These are phyloP conservation scores for Gymnosoma rotundatum DNA, from an alignment of 2,888 invertebrate genomes.

Conservation along the genomic window DNA sequence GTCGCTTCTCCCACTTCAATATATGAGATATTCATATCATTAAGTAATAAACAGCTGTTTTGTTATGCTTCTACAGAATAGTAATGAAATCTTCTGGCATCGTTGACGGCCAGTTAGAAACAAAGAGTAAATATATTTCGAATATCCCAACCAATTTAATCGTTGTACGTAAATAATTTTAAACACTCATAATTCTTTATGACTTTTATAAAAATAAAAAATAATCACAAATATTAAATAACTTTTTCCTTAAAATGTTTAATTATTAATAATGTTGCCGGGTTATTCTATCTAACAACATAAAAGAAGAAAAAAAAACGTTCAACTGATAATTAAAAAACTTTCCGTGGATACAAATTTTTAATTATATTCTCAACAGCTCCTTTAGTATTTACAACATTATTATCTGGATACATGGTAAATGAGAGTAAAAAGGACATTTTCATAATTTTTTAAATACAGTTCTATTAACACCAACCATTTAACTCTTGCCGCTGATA, in stretches of 20 bases:
- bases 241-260: conserved; percentile 48
- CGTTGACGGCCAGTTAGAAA: too few relatives aligned
- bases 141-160: too few relatives aligned
- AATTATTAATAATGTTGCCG: conserved; percentile 32
- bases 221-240: conserved; percentile 50
- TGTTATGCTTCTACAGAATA: too few relatives aligned
- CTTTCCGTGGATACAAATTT: conserved; percentile 56
- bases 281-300: neutral
- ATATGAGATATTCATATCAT: too few relatives aligned
- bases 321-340: conserved; percentile 67
- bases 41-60: too few relatives aligned
- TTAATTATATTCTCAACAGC: conserved; percentile 67
- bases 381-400: conserved; percentile 38
- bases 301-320: conserved; percentile 11
- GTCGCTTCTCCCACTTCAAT: too few relatives aligned
- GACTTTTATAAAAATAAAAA: conserved; percentile 25
- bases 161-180: too few relatives aligned
- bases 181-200: conserved; percentile 33
- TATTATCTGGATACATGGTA: conserved; percentile 10
- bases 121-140: too few relatives aligned
- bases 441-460: conserved; percentile 73
- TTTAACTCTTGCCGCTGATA: conserved; percentile 45
- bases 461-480: conserved; percentile 69
- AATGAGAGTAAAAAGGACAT: conserved; percentile 63
- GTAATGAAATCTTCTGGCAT: too few relatives aligned